These are phyloP conservation scores for Schlechtendalia chinensis DNA, from an alignment of 1,140 invertebrate species.

Conservation along the genomic window DNA sequence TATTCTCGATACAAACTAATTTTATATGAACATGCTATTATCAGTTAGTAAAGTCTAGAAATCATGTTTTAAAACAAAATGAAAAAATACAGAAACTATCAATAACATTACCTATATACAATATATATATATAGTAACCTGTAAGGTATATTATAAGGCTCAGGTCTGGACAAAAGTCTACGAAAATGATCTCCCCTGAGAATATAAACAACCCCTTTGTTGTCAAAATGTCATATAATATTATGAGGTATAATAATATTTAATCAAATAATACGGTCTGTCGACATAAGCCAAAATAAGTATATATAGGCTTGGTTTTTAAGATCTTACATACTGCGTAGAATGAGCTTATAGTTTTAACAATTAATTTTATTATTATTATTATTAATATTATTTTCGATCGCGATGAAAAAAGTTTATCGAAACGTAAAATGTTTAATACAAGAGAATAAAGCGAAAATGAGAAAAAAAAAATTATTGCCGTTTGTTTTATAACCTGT, in stretches of 20 bases:
- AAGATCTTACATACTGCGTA: not conserved
- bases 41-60: not conserved
- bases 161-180: not conserved
- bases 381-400: slow-evolving; percentile 1
- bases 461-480: not conserved
- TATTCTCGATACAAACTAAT: too few relatives aligned
- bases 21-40: not conserved
- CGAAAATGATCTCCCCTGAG: slow-evolving; percentile 25
- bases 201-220: slow-evolving; percentile 46
- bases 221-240: slow-evolving; percentile 42
- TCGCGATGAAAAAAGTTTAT: not conserved
- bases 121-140: not conserved
- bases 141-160: not conserved
- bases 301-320: slow-evolving; percentile 4
- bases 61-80: not conserved
- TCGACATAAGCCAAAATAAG: slow-evolving; percentile 15
- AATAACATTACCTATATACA: not conserved
- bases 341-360: not conserved
- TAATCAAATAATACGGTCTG: slow-evolving; percentile 48
- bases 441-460: not conserved
- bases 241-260: slow-evolving; percentile 36
- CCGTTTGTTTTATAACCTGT: not conserved
- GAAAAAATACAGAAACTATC: not conserved
- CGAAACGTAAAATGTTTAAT: not conserved
- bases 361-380: slow-evolving; percentile 6